Percentiles rank a stretch among this genome's conserved stretches.
Conservation (phyloP, 2,797 vertebrate species). For the Podarcis lilfordi region DNA sequence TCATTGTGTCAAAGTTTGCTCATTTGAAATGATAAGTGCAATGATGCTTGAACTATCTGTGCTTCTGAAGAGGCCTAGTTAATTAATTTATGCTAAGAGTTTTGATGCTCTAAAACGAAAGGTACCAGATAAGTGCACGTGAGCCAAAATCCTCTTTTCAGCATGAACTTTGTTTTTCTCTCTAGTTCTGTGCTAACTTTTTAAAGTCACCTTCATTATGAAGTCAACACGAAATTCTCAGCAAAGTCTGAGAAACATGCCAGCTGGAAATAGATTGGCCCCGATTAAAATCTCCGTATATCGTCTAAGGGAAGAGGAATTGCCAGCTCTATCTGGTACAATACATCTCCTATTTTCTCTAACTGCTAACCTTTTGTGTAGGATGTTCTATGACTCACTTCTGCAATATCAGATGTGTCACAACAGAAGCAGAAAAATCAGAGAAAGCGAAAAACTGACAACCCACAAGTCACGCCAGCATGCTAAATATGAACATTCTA, state of each 20-base stretch:
- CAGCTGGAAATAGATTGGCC: slow-evolving; percentile 8
- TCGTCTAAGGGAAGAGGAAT: neutral
- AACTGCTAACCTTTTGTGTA: neutral
- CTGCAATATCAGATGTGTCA: slow-evolving; percentile 7
- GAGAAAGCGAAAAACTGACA: slow-evolving; percentile 5
- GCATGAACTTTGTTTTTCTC: neutral
- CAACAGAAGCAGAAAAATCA: slow-evolving; percentile 25
- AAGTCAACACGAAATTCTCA: neutral
- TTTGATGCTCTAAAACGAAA: slow-evolving; percentile 39
- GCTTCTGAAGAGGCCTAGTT: slow-evolving; percentile 40
- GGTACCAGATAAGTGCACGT: neutral
- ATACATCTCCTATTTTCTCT: slow-evolving; percentile 5
- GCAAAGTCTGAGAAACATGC: neutral
- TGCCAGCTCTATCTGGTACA: slow-evolving; percentile 36
- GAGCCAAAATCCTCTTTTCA: neutral
- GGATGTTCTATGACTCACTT: slow-evolving; percentile 14
- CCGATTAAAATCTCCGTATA: slow-evolving; percentile 22
- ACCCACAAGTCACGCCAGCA: neutral
- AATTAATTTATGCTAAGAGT: slow-evolving; percentile 57
- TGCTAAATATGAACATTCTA: slow-evolving; percentile 49
- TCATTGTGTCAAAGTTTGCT: slow-evolving; percentile 34
- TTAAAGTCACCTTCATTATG: slow-evolving; percentile 25
- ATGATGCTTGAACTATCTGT: slow-evolving; percentile 23
- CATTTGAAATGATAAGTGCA: slow-evolving; percentile 26
- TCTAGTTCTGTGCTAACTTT: neutral